Conservation (phyloP, 2,888 invertebrate genomes). For the Pyrgus malvae region DNA sequence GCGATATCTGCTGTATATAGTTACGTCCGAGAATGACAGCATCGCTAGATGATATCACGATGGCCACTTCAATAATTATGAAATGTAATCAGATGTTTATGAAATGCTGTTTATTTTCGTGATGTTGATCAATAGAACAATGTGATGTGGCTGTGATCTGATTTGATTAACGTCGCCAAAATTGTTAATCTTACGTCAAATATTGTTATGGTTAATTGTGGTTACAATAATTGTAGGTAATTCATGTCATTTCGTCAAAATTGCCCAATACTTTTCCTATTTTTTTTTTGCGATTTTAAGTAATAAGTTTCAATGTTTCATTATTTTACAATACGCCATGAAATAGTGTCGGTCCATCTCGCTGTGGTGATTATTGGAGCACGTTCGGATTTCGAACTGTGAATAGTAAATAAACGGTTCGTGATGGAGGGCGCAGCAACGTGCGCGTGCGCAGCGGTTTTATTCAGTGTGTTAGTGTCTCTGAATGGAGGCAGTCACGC, state of each 20-base stretch:
- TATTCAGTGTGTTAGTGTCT: conserved; percentile 65
- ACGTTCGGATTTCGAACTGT: conserved; percentile 72
- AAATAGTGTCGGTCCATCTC: conserved; percentile 44
- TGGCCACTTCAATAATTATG: background rate
- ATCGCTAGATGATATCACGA: conserved; percentile 9
- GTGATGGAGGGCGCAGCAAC: conserved; percentile 57
- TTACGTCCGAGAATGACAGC: background rate
- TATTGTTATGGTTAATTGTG: too few relatives aligned
- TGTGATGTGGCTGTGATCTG: too few relatives aligned
- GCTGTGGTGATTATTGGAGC: conserved; percentile 66
- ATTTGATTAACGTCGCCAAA: too few relatives aligned
- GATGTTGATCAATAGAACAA: too few relatives aligned
- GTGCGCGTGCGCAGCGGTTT: conserved; percentile 62
- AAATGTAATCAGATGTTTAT: too few relatives aligned
- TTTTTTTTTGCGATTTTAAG: too few relatives aligned
- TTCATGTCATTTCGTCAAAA: background rate
- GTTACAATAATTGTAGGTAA: too few relatives aligned
- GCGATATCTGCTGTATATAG: background rate
- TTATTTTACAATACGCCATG: conserved; percentile 25
- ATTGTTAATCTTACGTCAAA: too few relatives aligned
- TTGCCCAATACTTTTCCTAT: too few relatives aligned
- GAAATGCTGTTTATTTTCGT: too few relatives aligned
- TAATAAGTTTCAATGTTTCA: conserved; percentile 16
- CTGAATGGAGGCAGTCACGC: conserved; percentile 71
- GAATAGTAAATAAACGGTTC: conserved; percentile 77